Evolutionary conservation across 2,888 invertebrate species (phyloP), one percentile per base, ranked within the genome.

Genomic region (Conistra vaccinii): DNA sequence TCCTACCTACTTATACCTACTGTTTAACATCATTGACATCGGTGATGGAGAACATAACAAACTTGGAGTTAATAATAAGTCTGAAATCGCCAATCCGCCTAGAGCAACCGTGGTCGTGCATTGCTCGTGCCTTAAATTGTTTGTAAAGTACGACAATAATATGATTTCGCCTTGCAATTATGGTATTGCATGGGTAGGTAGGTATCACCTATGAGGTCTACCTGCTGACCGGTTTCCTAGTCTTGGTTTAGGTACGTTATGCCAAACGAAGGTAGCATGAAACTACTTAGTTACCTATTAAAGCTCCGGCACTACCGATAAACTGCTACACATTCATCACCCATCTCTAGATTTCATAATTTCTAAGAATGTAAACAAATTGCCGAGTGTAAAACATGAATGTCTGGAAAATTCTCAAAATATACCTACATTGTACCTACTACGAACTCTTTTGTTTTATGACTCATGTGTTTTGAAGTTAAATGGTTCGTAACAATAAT

Each of bases 361-460:
- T 76, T 71, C 48, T 29, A 51, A 58, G 69, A 80, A 71, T 60
- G 12, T 80, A 80, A 80, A 80, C 76, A 68, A 45, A 55, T 23
- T 53, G 20, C 73, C 48, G 57, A 76, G 65, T 68, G 26, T 60
- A 71, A 80, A 81, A 55, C 63, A 68, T 71, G 39, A 63, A 63
- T 42, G 32, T 79, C 58, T 73, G 67, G 58, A 73, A 72, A 39
- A 65, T 65, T 73, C 67, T 48, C 39, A 63, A 73, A 79, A 67
- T 53, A 70, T 48, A 48, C 7, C 20, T 48, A 75, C 66, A 67
- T 67, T 60, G 53, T 80, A 66, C 0, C 45, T 80, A 69, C 57
- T 80, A 70, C 58, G 53, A 65, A 80, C 81, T 76, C 69, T 76
- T 73, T 68, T 66, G 58, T 42, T 68, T 39, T 65, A 68, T 80